Conservation (phyloP, 2,797 vertebrate species). For the Chaetophractus vellerosus region DNA sequence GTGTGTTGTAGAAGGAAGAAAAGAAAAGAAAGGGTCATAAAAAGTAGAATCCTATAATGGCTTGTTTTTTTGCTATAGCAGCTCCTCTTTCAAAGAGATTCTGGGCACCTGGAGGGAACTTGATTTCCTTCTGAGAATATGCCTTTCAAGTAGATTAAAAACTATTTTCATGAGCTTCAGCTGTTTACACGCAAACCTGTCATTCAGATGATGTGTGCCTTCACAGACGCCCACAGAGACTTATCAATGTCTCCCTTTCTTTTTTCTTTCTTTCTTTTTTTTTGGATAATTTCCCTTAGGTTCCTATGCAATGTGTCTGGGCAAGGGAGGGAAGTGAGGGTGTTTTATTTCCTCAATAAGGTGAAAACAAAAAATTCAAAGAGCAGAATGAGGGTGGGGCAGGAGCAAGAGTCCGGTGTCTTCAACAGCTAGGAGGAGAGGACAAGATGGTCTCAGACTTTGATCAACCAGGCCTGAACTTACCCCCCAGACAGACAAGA, state of each 20-base stretch:
- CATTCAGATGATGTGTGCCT: constrained; percentile 76
- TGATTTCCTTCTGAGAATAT: constrained; percentile 78
- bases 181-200: constrained; percentile 86
- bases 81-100: constrained; percentile 74
- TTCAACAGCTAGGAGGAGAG: background rate
- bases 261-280: background rate
- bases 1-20: background rate
- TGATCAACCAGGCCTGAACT: background rate
- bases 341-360: background rate
- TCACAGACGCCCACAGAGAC: constrained; percentile 65
- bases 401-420: background rate
- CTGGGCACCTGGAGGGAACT: constrained; percentile 75
- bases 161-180: constrained; percentile 76
- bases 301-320: background rate
- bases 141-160: constrained; percentile 86
- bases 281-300: constrained; percentile 40
- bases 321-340: background rate
- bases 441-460: background rate
- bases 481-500: background rate
- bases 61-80: constrained; percentile 51
- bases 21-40: background rate
- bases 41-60: constrained; percentile 12
- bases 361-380: constrained; percentile 18
- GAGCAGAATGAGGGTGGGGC: too few relatives aligned
- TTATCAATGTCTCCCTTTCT: background rate